Conservation (phyloP, 2,113 vertebrate genomes). For the Sorex araneus region DNA sequence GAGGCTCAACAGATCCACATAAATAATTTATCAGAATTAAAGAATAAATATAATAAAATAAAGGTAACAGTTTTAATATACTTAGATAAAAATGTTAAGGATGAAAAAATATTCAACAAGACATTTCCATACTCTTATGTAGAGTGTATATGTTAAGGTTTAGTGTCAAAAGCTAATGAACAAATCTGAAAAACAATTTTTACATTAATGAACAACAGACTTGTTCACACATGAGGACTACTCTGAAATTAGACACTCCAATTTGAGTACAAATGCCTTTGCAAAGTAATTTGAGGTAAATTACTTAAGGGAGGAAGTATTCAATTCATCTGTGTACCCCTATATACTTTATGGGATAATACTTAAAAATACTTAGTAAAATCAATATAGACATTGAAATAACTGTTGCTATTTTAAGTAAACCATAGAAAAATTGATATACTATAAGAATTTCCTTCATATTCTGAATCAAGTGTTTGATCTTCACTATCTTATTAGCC, state of each 20-base stretch:
- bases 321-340: slow-evolving; percentile 17
- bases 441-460: slow-evolving; percentile 32
- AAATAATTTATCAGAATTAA: slow-evolving; percentile 49
- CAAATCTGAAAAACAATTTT: slow-evolving; percentile 42
- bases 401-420: not conserved
- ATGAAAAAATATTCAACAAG: not conserved
- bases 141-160: not conserved
- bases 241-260: not conserved
- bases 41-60: slow-evolving; percentile 45
- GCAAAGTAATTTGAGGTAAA: not conserved
- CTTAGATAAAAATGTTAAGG: slow-evolving; percentile 46
- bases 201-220: slow-evolving; percentile 51
- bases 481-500: slow-evolving; percentile 24
- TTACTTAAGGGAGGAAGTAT: not conserved
- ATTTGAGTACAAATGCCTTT: slow-evolving; percentile 37
- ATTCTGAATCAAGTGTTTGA: slow-evolving; percentile 2
- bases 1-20: not conserved
- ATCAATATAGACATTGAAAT: slow-evolving; percentile 43
- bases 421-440: not conserved
- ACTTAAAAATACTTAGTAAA: slow-evolving; percentile 42
- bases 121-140: not conserved
- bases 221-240: slow-evolving; percentile 42
- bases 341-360: slow-evolving; percentile 1
- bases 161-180: slow-evolving; percentile 66
- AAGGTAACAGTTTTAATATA: slow-evolving; percentile 48